Evolutionary conservation across 2,113 vertebrate genomes (phyloP).

Genomic region (Syrrhaptes paradoxus): DNA sequence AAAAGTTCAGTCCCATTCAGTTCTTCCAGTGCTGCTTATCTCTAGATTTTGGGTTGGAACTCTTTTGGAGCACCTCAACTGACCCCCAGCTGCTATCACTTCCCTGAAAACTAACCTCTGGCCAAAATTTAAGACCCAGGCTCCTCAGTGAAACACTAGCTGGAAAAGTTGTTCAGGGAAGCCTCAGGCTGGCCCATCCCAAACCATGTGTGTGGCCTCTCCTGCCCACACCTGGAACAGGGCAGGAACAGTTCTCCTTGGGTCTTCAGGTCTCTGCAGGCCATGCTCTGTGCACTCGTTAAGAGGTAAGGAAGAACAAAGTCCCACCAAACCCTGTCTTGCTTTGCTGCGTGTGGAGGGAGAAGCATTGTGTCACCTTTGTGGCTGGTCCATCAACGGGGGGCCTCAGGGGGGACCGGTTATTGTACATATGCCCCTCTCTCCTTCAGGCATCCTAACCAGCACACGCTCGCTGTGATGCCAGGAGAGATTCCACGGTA

Average conservation of each 20-base stretch:
- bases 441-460: background rate
- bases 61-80: background rate
- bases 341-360: background rate
- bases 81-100: background rate
- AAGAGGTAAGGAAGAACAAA: background rate
- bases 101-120: background rate
- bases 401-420: fast-evolving
- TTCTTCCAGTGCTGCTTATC: background rate
- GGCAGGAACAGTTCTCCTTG: background rate
- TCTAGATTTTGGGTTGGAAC: background rate
- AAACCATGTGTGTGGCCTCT: background rate
- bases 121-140: background rate
- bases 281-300: background rate
- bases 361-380: background rate
- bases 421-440: background rate
- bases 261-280: background rate
- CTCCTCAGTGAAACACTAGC: background rate
- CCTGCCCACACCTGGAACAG: background rate
- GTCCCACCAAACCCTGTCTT: background rate
- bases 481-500: background rate
- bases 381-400: background rate
- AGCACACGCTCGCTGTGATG: background rate
- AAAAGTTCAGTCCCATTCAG: background rate
- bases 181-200: background rate
- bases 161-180: background rate